Base-by-base conservation (phyloP, 2,888 invertebrate genomes). In the Conomelus anceps region DNA sequence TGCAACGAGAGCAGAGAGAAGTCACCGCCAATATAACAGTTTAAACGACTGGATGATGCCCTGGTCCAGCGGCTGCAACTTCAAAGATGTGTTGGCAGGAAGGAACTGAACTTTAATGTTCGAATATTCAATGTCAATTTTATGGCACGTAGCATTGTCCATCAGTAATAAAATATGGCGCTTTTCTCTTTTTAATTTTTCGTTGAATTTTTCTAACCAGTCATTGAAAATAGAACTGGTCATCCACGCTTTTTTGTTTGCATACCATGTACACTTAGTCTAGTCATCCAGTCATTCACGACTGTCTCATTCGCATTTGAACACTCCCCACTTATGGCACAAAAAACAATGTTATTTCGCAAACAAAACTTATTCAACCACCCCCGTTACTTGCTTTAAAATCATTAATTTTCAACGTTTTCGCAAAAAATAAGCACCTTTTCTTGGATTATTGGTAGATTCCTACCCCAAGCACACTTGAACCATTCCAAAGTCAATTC, bases 231-330 rank as follows among this genome's bases (percentile, higher is more conserved):
- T 17, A 22, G 4, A 84, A 20, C 89, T 22, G 6, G 84, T 89
- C 90, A 90, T 90, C 90, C 89, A 90, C 23, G 90, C 90, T 87
- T 90, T 90, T 29, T 20, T 23, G 86, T 89, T 89, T 22, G 89
- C 89, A 23, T 22, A 17, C 84, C 89, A 88, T 26, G 34, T 88
- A 85, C n/a, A n/a, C n/a, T n/a, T n/a, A n/a, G n/a, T n/a, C 26
- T 26, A 26, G 6, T 26, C 26, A 26, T 26, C 26, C 26, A 26
- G 4, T 26, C 26, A 11, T 11, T 92, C 22, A 92, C 88, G 13
- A 90, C 91, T 34, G 91, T 92, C 90, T 92, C 92, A 90, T 92
- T 92, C 13, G 92, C 91, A 89, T 92, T 92, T 24, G 90, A 89
- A 86, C 91, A 91, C 91, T 92, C 91, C 89, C 90, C 91, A 86